These are phyloP conservation scores for Strigamia maritima DNA, from an alignment of 2,888 invertebrate genomes.

Conservation along the genomic window DNA sequence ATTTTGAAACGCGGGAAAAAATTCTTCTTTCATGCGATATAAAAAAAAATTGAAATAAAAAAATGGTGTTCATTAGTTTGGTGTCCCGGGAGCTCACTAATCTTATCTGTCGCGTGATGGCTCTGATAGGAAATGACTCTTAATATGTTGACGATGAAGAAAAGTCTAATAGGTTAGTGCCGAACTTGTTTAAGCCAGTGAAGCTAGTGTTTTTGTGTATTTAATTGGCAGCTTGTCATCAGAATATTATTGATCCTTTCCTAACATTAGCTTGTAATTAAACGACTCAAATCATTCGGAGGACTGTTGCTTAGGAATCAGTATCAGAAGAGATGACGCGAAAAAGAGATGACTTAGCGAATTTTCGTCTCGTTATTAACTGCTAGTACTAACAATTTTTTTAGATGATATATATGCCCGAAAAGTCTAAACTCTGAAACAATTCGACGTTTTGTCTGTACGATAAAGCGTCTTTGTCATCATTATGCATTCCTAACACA, in stretches of 20 bases:
- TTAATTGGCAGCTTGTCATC: slow-evolving; percentile 25
- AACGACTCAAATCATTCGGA: neutral
- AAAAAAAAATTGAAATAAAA: neutral
- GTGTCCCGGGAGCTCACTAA: slow-evolving; percentile 13
- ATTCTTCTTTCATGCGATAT: neutral
- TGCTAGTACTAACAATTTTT: too few species aligned
- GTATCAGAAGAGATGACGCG: too few species aligned
- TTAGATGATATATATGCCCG: too few species aligned
- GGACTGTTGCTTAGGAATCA: neutral
- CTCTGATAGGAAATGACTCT: slow-evolving; percentile 28
- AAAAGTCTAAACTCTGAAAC: too few species aligned
- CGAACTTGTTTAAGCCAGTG: neutral
- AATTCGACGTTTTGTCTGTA: too few species aligned
- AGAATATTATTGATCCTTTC: neutral
- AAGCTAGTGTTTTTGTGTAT: neutral
- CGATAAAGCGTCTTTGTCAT: too few species aligned
- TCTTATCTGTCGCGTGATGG: slow-evolving; percentile 26
- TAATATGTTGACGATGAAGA: slow-evolving; percentile 20
- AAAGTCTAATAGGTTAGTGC: slow-evolving; percentile 25
- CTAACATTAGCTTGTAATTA: neutral
- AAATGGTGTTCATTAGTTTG: neutral
- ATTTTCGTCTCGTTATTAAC: too few species aligned
- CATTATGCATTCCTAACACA: too few species aligned
- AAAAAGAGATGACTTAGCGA: too few species aligned
- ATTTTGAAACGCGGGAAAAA: neutral